Evolutionary conservation across 2,888 invertebrate species (phyloP), one percentile per base, ranked within the genome.

Genomic region (Athrips mouffetella): DNA sequence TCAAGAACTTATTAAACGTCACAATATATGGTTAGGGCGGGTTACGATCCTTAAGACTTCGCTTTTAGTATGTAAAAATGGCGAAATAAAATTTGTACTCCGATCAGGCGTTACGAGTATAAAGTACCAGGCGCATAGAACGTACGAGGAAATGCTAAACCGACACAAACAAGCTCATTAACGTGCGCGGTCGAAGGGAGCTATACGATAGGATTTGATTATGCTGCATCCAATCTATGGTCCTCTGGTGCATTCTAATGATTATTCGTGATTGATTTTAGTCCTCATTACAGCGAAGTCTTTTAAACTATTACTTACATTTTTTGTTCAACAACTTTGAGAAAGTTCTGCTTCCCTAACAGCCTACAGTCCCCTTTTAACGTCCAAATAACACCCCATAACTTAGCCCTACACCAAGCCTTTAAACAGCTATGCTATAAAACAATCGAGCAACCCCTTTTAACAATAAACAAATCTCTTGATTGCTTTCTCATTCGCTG

Each of bases 141-240:
- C 67, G 70, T 68, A 70, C 63, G 59, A 60, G 63, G 70, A 73
- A 73, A 73, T 63, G 70, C 63, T 69, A 71, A 73, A 70, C 55
- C 51, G 67, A 70, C 72, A 72, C 72, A 76, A 75, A 75, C 73
- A 73, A 67, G 71, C 73, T 76, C 73, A 75, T 75, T 75, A 50
- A 74, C 68, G 58, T 58, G 53, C 66, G 68, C 64, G 73, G 73
- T 68, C 60, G 61, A 67, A 63, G 62, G 59, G 59, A 21, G 18
- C 37, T 37, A 37, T n/a, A n/a, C n/a, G n/a, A n/a, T 18, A 21
- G 37, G 18, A n/a, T 37, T 31, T 35, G 35, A 35, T 35, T 35
- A 35, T 30, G 11, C 29, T 39, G 44, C 44, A 37, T 20, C 10
- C 11, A 21, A 15, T 42, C 60, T 62, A 60, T 62, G 52, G 52